These are phyloP conservation scores for Takifugu flavidus DNA, from an alignment of 2,113 vertebrate species.

Conservation along the genomic window DNA sequence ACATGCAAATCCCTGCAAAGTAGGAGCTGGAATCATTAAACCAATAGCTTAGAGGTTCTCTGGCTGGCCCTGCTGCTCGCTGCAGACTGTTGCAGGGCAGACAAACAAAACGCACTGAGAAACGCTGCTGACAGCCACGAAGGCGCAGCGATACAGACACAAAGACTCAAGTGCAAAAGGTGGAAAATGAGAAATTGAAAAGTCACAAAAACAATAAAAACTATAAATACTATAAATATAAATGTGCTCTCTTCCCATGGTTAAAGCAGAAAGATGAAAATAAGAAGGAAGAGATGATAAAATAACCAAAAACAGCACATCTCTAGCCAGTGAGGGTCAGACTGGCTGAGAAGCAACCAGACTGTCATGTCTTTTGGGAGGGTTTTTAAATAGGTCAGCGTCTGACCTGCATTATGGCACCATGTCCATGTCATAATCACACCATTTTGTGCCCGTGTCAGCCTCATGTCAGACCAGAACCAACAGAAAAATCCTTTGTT, in stretches of 20 bases:
- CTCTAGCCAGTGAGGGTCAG: slow-evolving; percentile 42
- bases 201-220: background rate
- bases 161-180: slow-evolving; percentile 1
- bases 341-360: slow-evolving; percentile 48
- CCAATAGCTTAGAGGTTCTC: slow-evolving; percentile 70
- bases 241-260: background rate
- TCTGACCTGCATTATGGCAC: slow-evolving; percentile 66
- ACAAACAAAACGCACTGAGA: slow-evolving; percentile 53
- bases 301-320: slow-evolving; percentile 8
- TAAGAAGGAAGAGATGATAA: slow-evolving; percentile 3
- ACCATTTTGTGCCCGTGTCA: slow-evolving; percentile 48
- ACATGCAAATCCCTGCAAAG: slow-evolving; percentile 69
- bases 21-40: slow-evolving; percentile 69
- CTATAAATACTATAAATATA: background rate
- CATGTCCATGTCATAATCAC: slow-evolving; percentile 62
- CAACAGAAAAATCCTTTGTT: slow-evolving; percentile 41
- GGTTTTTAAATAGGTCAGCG: slow-evolving; percentile 68
- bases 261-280: background rate
- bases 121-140: slow-evolving; percentile 40
- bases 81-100: slow-evolving; percentile 61
- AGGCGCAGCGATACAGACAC: slow-evolving; percentile 11
- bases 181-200: background rate
- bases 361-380: slow-evolving; percentile 49
- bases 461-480: slow-evolving; percentile 39
- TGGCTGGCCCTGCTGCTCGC: slow-evolving; percentile 42